phyloP scores from a whole-genome alignment of 2,797 vertebrate species.

The Pipistrellus pygmaeus region DNA sequence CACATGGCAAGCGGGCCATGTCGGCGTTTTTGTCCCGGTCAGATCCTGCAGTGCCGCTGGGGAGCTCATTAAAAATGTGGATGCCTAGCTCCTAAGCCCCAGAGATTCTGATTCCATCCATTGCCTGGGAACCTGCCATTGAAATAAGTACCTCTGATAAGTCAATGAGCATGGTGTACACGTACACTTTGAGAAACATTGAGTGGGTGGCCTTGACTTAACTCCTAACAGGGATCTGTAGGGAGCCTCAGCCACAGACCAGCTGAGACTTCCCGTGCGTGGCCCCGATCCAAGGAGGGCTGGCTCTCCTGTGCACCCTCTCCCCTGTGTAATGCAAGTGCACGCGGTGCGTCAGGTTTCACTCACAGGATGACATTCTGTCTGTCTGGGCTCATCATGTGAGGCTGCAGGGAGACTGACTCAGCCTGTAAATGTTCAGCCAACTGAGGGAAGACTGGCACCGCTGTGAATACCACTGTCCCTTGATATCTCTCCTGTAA shows the following conservation, averaged over 20 bases:
- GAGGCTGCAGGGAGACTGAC: conserved; percentile 66
- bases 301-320: neutral
- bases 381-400: conserved; percentile 59
- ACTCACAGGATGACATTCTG: conserved; percentile 50
- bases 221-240: neutral
- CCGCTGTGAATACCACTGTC: neutral
- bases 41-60: neutral
- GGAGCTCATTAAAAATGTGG: neutral
- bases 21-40: neutral
- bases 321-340: neutral
- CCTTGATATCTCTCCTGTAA: neutral
- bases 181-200: neutral
- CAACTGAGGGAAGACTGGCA: conserved; percentile 59
- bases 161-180: neutral
- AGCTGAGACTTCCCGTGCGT: neutral
- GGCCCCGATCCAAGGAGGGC: neutral
- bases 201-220: neutral
- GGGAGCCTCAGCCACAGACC: neutral
- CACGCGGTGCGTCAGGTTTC: conserved; percentile 46
- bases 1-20: neutral
- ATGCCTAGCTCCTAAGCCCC: neutral
- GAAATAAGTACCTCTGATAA: neutral
- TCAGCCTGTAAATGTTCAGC: conserved; percentile 74
- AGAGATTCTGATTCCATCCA: neutral
- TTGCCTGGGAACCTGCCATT: neutral